Base-by-base conservation (phyloP, 2,888 invertebrate genomes). In the Bembecia ichneumoniformis region DNA sequence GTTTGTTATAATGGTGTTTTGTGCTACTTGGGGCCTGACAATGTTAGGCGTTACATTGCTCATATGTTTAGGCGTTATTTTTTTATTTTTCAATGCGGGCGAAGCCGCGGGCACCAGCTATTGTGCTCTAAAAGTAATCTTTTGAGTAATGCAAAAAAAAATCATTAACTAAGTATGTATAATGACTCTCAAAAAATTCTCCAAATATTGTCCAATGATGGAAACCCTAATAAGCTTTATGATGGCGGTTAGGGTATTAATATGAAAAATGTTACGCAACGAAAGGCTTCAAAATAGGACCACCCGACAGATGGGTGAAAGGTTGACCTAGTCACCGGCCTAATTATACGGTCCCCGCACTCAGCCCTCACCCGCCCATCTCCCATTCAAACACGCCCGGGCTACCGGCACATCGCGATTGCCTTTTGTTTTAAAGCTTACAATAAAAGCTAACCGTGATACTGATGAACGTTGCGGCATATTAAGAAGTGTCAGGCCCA, bases 321-420 rank as follows among this genome's bases (percentile, higher is more conserved):
- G 62, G 64, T 62, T 57, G 58, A 50, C 50, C 59, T 53, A 63
- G 64, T 64, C 55, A 44, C 44, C 15, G 66, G 58, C 56, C 59
- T 70, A 70, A 71, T 70, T 68, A 68, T 60, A 63, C 60, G 63
- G 59, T 52, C 57, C 43, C 35, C 36, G 40, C 28, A 17, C 49
- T 35, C 46, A n/a, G 40, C 40, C 14, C 40, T 3, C 40, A 28
- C 5, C 28, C 28, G 1, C 28, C 28, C 9, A 9, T 40, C 13
- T 3, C 28, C 28, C 40, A 40, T 40, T 13, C 3, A 40, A 14
- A 40, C 4, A 7, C 36, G 36, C 5, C 20, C 36, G 13, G 3
- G 36, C 10, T 36, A 13, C 40, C 13, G 14, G 14, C 40, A 40
- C 40, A 13, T 40, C 40, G n/a, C 40, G 40, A 40, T 40, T 40